Evolutionary conservation across 92 coral and sea anemone species (phyloP), one percentile per base, ranked within the genome.

Genomic region (Zoanthus sansibaricus): DNA sequence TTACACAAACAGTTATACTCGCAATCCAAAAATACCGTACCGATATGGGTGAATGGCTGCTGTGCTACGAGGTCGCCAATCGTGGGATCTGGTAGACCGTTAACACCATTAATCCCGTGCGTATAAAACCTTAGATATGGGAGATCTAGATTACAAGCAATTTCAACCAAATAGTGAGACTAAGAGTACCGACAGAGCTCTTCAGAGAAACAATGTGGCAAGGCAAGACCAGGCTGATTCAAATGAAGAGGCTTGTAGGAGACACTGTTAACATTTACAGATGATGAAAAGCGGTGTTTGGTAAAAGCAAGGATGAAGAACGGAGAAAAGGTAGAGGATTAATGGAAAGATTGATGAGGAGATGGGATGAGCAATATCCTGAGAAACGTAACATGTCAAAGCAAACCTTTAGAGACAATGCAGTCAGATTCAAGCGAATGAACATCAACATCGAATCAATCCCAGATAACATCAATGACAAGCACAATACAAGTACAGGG

Each of bases 351-450:
- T n/a, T 84, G 48, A 84, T 48, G 33, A 71, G 45, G 49, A 51
- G 87, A 25, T 84, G 87, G 79, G 87, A 84, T n/a, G 68, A 48
- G 30, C 32, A 83, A 64, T 71, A 13, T 48, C 66, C 68, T 0
- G 67, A 48, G 70, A 69, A 71, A 69, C 2, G 21, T n/a, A 47
- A 69, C 0, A 48, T 70, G 78, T 66, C 30, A 66, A 66, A 66
- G 32, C 1, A 66, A 66, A 18, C n/a, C 31, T 18, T 66, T n/a
- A 66, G 32, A 17, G 3, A 17, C 4, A n/a, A 5, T 18, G 71
- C 8, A 56, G 14, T 13, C 14, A 56, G 13, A 56, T 7, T 47
- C 5, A n/a, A n/a, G n/a, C n/a, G n/a, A n/a, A n/a, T n/a, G n/a
- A n/a, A n/a, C n/a, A n/a, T n/a, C n/a, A n/a, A n/a, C n/a, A n/a